phyloP scores from a whole-genome alignment of 2,888 invertebrate genomes.

The Eupithecia inturbata region DNA sequence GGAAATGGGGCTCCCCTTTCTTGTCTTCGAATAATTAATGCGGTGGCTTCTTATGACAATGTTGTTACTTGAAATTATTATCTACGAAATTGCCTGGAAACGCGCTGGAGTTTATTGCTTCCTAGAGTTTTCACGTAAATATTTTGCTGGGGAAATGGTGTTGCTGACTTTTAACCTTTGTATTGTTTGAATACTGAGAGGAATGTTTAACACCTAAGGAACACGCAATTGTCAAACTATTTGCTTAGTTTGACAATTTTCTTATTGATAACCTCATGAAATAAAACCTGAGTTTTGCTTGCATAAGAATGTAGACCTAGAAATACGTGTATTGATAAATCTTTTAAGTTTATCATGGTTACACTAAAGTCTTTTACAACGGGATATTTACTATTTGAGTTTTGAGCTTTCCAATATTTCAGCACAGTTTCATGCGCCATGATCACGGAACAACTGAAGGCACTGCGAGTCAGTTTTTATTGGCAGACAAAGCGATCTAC shows the following conservation, averaged over 20 bases:
- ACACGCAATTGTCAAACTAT: no score
- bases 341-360: no score
- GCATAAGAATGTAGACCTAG: no score
- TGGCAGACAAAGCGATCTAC: no score
- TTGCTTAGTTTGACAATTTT: background rate
- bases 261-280: background rate
- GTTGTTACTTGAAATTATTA: constrained; percentile 76
- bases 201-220: background rate
- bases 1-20: constrained; percentile 83
- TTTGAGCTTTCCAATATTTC: no score
- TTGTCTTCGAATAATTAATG: constrained; percentile 84
- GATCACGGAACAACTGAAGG: no score
- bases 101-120: constrained; percentile 44
- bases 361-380: no score
- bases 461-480: no score
- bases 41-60: constrained; percentile 77
- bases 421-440: no score
- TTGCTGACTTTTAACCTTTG: background rate
- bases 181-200: background rate
- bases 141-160: constrained; percentile 14
- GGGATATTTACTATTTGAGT: no score
- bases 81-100: constrained; percentile 45
- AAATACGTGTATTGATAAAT: no score
- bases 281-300: background rate
- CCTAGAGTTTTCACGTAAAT: constrained; percentile 17